Conservation (phyloP, 2,113 vertebrate genomes). For the Eurypyga helias region DNA sequence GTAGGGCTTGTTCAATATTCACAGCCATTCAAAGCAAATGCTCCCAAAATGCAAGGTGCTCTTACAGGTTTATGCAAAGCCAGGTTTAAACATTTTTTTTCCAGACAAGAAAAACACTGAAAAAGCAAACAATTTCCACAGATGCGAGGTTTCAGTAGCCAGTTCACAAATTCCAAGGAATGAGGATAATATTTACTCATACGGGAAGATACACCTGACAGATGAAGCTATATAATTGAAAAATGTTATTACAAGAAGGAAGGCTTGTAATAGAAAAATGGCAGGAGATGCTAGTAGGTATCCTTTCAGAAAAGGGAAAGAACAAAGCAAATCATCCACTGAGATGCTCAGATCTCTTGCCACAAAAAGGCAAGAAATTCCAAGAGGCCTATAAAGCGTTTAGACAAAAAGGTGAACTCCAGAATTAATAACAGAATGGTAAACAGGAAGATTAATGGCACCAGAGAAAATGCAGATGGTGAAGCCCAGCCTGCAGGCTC, state of each 20-base stretch:
- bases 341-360: conserved; percentile 25
- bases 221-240: conserved; percentile 5
- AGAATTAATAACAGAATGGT: conserved; percentile 71
- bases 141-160: neutral
- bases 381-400: conserved; percentile 58
- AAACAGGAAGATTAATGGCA: conserved; percentile 67
- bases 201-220: neutral
- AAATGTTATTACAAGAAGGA: conserved; percentile 13
- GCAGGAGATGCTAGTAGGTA: neutral
- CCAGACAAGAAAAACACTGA: neutral
- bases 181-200: conserved; percentile 12
- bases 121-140: neutral
- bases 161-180: neutral
- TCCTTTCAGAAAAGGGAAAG: conserved; percentile 40
- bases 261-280: conserved; percentile 4
- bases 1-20: conserved; percentile 27
- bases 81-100: neutral
- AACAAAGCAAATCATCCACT: conserved; percentile 31
- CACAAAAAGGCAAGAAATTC: conserved; percentile 50
- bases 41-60: conserved; percentile 26
- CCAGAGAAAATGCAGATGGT: conserved; percentile 73
- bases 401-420: conserved; percentile 67
- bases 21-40: conserved; percentile 8
- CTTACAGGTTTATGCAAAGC: neutral
- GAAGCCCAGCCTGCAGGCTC: conserved; percentile 67